phyloP scores from a whole-genome alignment of 2,113 vertebrate genomes.

The Phocoena sinus region DNA sequence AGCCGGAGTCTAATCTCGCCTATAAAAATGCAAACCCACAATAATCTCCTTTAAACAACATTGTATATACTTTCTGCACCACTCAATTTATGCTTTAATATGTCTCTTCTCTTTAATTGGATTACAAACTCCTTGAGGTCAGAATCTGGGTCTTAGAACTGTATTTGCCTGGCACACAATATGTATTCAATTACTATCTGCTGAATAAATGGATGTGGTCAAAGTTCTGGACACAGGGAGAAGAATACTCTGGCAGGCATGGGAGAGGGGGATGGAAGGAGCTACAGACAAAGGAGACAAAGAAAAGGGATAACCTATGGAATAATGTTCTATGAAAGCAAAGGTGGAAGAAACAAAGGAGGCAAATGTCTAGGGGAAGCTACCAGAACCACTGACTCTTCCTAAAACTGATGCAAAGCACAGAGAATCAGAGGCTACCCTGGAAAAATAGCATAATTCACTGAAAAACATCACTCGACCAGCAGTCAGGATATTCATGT shows the following conservation, averaged over 20 bases:
- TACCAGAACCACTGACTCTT: neutral
- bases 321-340: neutral
- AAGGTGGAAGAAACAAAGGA: neutral
- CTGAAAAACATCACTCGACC: neutral
- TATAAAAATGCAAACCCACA: neutral
- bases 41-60: neutral
- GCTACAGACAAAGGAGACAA: neutral
- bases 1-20: neutral
- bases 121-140: neutral
- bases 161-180: neutral
- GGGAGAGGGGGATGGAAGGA: neutral
- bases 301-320: neutral
- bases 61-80: neutral
- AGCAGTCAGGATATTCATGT: neutral
- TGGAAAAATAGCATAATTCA: neutral
- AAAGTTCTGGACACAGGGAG: neutral
- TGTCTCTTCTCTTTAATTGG: neutral
- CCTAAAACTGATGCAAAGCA: neutral
- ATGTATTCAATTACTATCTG: neutral
- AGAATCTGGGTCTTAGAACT: neutral
- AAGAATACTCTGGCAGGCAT: neutral
- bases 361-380: neutral
- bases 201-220: neutral
- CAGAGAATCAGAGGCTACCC: neutral
- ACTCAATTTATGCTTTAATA: neutral